A percentile compares a stretch with the other conserved stretches of the same genome.
These are phyloP conservation scores for Orcinus orca DNA, from an alignment of 2,113 vertebrate genomes.

Conservation along the genomic window DNA sequence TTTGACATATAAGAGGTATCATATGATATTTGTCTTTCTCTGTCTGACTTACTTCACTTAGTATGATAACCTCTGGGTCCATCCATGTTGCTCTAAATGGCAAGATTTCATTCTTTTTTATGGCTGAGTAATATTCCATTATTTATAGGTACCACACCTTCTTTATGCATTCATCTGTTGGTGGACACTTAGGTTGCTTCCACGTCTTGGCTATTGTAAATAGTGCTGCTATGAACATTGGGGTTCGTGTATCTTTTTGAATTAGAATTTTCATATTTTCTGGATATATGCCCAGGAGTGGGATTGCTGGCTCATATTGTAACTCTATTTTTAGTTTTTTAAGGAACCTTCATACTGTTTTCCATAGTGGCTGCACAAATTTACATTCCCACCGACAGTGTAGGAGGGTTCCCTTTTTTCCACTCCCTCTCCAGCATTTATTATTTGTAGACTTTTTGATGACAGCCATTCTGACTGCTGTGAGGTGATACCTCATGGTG, in stretches of 20 bases:
- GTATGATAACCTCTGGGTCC: not conserved
- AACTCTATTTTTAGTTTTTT: not conserved
- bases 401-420: not conserved
- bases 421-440: not conserved
- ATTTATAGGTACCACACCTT: not conserved
- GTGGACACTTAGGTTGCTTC: not conserved
- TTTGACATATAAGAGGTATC: not conserved
- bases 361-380: not conserved
- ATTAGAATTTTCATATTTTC: not conserved
- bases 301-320: not conserved
- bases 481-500: not conserved
- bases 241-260: not conserved
- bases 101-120: not conserved
- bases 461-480: not conserved
- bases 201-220: not conserved
- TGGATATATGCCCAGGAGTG: not conserved
- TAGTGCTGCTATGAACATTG: not conserved
- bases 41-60: not conserved
- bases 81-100: not conserved
- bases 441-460: not conserved
- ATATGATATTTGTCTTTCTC: not conserved
- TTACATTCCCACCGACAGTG: not conserved
- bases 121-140: not conserved
- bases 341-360: not conserved
- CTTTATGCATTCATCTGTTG: not conserved